These are phyloP conservation scores for Melitaea cinxia DNA, from an alignment of 1,140 invertebrate genomes.

Conservation along the genomic window DNA sequence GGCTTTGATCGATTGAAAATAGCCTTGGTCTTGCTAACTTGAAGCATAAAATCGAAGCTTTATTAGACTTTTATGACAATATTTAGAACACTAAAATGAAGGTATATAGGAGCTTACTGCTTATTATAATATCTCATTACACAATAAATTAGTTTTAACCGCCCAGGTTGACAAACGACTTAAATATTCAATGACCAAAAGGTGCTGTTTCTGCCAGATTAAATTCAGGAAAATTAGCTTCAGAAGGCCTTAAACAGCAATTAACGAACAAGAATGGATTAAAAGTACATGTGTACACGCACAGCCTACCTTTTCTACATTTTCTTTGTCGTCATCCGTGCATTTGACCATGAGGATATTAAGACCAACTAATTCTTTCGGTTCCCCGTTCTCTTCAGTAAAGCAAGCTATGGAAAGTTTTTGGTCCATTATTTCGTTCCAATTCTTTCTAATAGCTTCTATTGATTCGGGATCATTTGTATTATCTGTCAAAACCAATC, in stretches of 20 bases:
- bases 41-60: too few species aligned
- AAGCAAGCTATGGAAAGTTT: slow-evolving; percentile 57
- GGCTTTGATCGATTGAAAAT: neutral
- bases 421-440: slow-evolving; percentile 50
- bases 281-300: neutral
- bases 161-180: too few species aligned
- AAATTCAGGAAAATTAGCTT: too few species aligned
- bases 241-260: too few species aligned
- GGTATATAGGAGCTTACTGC: too few species aligned
- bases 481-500: slow-evolving; percentile 46
- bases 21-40: neutral
- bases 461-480: slow-evolving; percentile 53
- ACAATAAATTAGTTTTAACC: too few species aligned
- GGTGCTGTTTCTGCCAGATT: too few species aligned
- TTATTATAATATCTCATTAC: too few species aligned
- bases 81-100: too few species aligned
- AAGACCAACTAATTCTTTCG: slow-evolving; percentile 55
- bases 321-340: slow-evolving; percentile 55
- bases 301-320: slow-evolving; percentile 54
- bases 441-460: slow-evolving; percentile 55
- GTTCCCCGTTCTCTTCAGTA: slow-evolving; percentile 56
- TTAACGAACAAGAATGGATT: neutral
- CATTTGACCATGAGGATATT: slow-evolving; percentile 56
- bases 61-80: too few species aligned
- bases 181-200: too few species aligned